A percentile compares a stretch with the other conserved stretches of the same genome.
Conservation (phyloP, 2,888 invertebrate species). For the Caenorhabditis becei region DNA sequence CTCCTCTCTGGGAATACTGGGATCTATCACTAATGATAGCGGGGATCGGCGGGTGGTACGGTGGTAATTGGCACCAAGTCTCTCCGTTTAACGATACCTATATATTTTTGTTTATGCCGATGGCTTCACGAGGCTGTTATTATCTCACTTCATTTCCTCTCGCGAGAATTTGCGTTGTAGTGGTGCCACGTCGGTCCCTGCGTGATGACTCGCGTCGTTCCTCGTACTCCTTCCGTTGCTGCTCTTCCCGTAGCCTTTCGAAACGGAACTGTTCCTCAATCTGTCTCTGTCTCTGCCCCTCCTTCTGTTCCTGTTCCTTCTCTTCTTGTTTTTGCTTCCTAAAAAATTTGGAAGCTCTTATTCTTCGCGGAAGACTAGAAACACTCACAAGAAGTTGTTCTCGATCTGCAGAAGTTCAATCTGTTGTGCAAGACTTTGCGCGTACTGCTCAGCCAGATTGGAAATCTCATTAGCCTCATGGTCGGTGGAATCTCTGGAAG, state of each 20-base stretch:
- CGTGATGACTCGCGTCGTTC: slow-evolving; percentile 6
- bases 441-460: slow-evolving; percentile 64
- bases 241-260: not conserved
- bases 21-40: slow-evolving; percentile 55
- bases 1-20: slow-evolving; percentile 28
- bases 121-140: not conserved
- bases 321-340: slow-evolving; percentile 34
- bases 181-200: slow-evolving; percentile 16
- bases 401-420: slow-evolving; percentile 71
- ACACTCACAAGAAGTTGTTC: slow-evolving; percentile 68
- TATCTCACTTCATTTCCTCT: slow-evolving; percentile 62
- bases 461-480: slow-evolving; percentile 52
- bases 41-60: slow-evolving; percentile 68
- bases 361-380: not conserved
- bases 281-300: slow-evolving; percentile 3
- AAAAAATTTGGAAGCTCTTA: not conserved
- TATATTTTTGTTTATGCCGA: slow-evolving; percentile 2
- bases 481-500: slow-evolving; percentile 35
- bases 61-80: slow-evolving; percentile 69
- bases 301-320: slow-evolving; percentile 5
- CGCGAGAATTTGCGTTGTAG: slow-evolving; percentile 54
- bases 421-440: slow-evolving; percentile 71
- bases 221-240: slow-evolving; percentile 27
- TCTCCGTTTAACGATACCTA: slow-evolving; percentile 67
- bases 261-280: slow-evolving; percentile 22